Evolutionary conservation across 2,888 invertebrate species (phyloP).

Genomic region (Protophormia terraenovae): DNA sequence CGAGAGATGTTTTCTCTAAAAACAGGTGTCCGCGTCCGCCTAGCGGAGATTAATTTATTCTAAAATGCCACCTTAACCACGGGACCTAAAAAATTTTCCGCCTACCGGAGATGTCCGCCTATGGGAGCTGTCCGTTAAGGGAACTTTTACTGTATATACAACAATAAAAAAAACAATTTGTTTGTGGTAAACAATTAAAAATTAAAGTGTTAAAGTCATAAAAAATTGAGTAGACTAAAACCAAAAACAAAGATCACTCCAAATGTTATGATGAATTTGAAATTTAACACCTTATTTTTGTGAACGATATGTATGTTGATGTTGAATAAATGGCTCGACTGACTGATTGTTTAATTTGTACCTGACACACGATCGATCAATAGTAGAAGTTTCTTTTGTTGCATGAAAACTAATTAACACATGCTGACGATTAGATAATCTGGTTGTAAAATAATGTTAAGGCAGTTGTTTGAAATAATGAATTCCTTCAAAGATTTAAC

Average conservation of each 20-base stretch:
- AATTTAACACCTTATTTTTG: conserved; percentile 28
- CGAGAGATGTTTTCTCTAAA: too few species aligned
- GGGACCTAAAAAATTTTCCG: too few species aligned
- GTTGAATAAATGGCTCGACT: neutral
- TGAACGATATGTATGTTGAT: neutral
- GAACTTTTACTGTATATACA: too few species aligned
- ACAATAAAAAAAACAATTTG: conserved; percentile 16
- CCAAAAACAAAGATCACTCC: conserved; percentile 2
- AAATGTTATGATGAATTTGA: neutral
- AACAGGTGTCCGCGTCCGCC: too few species aligned
- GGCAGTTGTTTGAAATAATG: neutral
- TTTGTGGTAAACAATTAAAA: conserved; percentile 9
- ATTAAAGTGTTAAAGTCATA: conserved; percentile 10
- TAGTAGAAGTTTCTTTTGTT: conserved; percentile 8
- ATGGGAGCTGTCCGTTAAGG: too few species aligned
- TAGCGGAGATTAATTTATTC: too few species aligned
- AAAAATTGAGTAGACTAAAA: neutral
- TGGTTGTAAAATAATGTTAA: conserved; percentile 1
- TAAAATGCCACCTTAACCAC: too few species aligned
- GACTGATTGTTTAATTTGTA: neutral
- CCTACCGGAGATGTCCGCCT: too few species aligned
- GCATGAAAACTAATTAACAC: conserved; percentile 18
- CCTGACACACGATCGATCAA: neutral
- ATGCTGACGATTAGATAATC: conserved; percentile 5
- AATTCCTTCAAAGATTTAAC: too few species aligned